These are phyloP conservation scores for Drosophila recens DNA, from an alignment of 2,888 invertebrate genomes.

Conservation along the genomic window DNA sequence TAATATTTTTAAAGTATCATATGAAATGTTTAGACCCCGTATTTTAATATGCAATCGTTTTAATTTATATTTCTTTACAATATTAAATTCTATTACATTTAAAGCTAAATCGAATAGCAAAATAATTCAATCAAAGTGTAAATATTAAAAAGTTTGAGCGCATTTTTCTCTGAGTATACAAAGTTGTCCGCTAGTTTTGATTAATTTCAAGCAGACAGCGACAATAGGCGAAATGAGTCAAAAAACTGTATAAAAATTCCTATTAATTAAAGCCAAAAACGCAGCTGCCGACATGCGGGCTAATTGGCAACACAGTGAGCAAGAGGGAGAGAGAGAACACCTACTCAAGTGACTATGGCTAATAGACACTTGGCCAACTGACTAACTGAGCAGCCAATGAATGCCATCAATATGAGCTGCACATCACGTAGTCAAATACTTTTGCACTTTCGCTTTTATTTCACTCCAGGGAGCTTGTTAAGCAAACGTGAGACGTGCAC, in stretches of 20 bases:
- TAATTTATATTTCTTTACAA: too few species aligned
- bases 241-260: constrained; percentile 16
- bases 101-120: too few species aligned
- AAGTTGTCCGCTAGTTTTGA: constrained; percentile 63
- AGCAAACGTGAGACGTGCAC: constrained; percentile 70
- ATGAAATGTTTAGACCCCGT: too few species aligned
- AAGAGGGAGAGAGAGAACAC: constrained; percentile 27
- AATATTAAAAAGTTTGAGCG: background rate
- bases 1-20: too few species aligned
- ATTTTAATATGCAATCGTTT: too few species aligned
- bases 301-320: constrained; percentile 47
- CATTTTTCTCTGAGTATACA: background rate
- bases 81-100: too few species aligned
- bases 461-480: constrained; percentile 83
- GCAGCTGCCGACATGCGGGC: constrained; percentile 39
- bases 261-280: constrained; percentile 54
- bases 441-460: constrained; percentile 80
- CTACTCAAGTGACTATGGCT: constrained; percentile 48
- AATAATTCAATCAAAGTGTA: background rate
- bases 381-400: constrained; percentile 24
- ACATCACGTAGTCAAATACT: constrained; percentile 80
- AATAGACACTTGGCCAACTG: constrained; percentile 1
- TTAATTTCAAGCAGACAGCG: constrained; percentile 83
- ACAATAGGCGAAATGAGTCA: constrained; percentile 79
- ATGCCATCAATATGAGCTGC: constrained; percentile 39